Conservation (phyloP, 2,888 invertebrate genomes). For the Euplagia quadripunctaria region DNA sequence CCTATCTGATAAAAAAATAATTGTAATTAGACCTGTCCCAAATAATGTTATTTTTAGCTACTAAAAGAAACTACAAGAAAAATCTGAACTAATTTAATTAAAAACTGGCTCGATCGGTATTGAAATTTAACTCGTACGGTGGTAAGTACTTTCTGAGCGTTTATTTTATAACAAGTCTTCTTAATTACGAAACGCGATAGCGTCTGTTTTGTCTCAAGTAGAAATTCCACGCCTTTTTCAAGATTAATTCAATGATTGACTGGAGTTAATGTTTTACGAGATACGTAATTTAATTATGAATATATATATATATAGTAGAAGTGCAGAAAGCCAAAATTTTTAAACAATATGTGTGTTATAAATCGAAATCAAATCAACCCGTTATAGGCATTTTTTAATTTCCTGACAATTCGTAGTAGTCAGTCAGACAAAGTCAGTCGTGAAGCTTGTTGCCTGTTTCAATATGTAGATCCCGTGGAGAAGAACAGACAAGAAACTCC, state of each 20-base stretch:
- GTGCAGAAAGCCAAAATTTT: no score
- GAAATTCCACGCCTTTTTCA: not conserved
- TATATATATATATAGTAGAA: no score
- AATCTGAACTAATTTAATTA: conserved; percentile 38
- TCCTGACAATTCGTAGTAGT: no score
- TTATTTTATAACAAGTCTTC: conserved; percentile 32
- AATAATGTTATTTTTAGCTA: not conserved
- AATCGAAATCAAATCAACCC: no score
- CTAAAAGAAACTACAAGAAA: conserved; percentile 12
- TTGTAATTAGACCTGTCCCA: not conserved
- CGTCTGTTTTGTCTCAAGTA: conserved; percentile 21
- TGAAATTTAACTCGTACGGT: conserved; percentile 30
- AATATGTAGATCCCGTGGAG: no score
- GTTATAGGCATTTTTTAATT: no score
- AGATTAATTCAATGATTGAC: conserved; percentile 7
- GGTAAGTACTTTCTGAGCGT: conserved; percentile 21
- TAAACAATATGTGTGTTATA: no score
- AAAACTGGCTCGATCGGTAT: conserved; percentile 32
- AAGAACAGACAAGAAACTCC: no score
- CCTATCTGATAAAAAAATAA: no score
- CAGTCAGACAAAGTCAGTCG: no score
- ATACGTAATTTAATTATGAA: not conserved
- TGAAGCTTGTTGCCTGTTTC: no score
- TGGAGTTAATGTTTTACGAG: conserved; percentile 6
- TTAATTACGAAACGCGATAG: conserved; percentile 38